Percentiles rank a stretch among this genome's conserved stretches.
These are phyloP conservation scores for Tinea trinotella DNA, from an alignment of 2,888 invertebrate genomes.

Conservation along the genomic window DNA sequence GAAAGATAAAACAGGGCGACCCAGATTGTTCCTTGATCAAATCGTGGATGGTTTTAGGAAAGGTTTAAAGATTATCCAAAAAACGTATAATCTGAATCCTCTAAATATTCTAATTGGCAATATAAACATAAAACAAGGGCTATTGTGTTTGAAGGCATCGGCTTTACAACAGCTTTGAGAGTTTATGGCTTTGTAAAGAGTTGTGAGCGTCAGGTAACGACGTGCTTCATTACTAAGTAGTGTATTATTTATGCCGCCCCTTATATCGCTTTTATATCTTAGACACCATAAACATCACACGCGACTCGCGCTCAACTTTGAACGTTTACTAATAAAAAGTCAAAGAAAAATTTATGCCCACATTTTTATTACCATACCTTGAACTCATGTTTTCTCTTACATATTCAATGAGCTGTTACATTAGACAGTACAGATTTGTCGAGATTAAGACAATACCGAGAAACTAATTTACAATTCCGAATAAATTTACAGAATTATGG, in stretches of 20 bases:
- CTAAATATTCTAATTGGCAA: slow-evolving; percentile 17
- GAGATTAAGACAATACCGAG: background rate
- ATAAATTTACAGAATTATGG: slow-evolving; percentile 1
- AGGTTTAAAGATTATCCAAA: background rate
- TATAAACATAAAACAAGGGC: slow-evolving; percentile 25
- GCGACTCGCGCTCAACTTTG: slow-evolving; percentile 13
- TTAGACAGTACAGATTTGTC: background rate
- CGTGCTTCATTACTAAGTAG: slow-evolving; percentile 49
- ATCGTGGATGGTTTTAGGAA: too few relatives aligned
- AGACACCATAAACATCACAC: slow-evolving; percentile 11
- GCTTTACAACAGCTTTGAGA: slow-evolving; percentile 35
- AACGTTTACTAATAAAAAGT: slow-evolving; percentile 15
- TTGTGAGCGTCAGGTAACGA: slow-evolving; percentile 45
- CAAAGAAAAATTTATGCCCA: slow-evolving; percentile 11
- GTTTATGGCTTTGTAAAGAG: slow-evolving; percentile 41
- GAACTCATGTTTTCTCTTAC: slow-evolving; percentile 3
- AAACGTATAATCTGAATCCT: background rate
- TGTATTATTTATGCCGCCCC: slow-evolving; percentile 44
- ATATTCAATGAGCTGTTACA: slow-evolving; percentile 13
- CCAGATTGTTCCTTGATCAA: too few relatives aligned
- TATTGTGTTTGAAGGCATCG: slow-evolving; percentile 21
- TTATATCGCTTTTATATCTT: slow-evolving; percentile 21
- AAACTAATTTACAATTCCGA: slow-evolving; percentile 5
- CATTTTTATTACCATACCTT: slow-evolving; percentile 12
- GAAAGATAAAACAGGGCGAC: too few relatives aligned